Evolutionary conservation across 2,888 invertebrate species (phyloP), one percentile per base, ranked within the genome.

Genomic region (Agrotis clavis): DNA sequence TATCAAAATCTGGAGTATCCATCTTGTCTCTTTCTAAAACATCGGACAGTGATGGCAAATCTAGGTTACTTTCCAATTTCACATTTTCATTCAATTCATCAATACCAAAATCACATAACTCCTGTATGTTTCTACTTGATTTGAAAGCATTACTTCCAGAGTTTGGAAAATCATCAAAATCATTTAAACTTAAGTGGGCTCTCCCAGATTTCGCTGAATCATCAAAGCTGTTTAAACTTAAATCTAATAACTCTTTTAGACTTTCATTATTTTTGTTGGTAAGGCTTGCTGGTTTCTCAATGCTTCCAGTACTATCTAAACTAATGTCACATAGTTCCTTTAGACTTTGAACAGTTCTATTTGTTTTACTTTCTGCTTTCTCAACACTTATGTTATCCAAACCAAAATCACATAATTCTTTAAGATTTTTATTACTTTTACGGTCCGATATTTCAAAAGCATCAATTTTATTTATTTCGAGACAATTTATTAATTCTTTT

Each of bases 261-360:
- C 45, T 74, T 48, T 45, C 11, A 21, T 30, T 21, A 30, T 45
- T 21, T 50, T 74, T 78, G 13, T 50, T 51, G 2, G 14, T 45
- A 41, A 18, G 35, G 16, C 19, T 51, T 11, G 25, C 25, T 2
- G 79, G 50, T 61, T 64, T 78, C 0, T 45, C 73, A 11, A 48
- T 59, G 45, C 53, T 51, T 21, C 21, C 75, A 14, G 59, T 35
- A 53, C 53, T 64, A 35, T 77, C 75, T 67, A 75, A 75, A 48
- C 53, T 75, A 25, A 75, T 67, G 25, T 77, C 75, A 45, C 67
- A 77, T 51, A 78, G 19, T 35, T 47, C 56, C 79, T 72, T 79
- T 14, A 62, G 25, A 19, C 47, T 78, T 74, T 25, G 25, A 41
- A 25, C 48, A 13, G 25, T 61, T 47, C 54, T 54, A 11, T 11